Conservation (phyloP, 2,113 vertebrate genomes). For the Triplophysa rosa region DNA sequence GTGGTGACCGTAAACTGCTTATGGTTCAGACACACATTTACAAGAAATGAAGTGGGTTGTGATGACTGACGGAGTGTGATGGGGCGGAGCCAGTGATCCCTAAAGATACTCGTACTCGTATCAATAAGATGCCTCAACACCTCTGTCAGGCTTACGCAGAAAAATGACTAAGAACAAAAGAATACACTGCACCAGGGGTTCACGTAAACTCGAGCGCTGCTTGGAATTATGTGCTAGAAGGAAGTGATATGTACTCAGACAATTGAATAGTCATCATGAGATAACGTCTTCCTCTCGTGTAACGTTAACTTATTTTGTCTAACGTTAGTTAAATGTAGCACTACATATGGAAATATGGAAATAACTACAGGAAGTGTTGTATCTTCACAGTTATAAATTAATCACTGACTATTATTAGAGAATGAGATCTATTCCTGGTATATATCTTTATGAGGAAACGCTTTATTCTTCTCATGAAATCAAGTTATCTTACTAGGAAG, state of each 20-base stretch:
- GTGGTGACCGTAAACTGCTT: conserved; percentile 73
- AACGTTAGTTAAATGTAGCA: not conserved
- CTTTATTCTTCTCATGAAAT: conserved; percentile 22
- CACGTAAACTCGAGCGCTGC: conserved; percentile 40
- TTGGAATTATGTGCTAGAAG: conserved; percentile 26
- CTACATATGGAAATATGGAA: not conserved
- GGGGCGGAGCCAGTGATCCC: conserved; percentile 41
- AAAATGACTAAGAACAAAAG: conserved; percentile 52
- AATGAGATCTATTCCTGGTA: not conserved
- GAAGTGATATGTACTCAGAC: conserved; percentile 31
- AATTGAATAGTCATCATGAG: not conserved
- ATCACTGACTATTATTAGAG: not conserved
- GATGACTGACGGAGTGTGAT: conserved; percentile 52
- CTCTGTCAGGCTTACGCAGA: conserved; percentile 55
- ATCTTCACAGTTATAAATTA: not conserved
- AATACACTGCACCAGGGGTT: conserved; percentile 17
- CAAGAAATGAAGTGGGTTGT: conserved; percentile 78
- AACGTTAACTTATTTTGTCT: not conserved
- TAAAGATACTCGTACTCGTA: conserved; percentile 38
- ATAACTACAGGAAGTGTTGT: not conserved
- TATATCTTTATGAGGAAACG: not conserved
- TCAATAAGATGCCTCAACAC: conserved; percentile 48
- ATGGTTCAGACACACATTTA: conserved; percentile 74
- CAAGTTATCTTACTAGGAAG: not conserved
- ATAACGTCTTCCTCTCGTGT: not conserved